These are phyloP conservation scores for Pedetes capensis DNA, from an alignment of 2,113 vertebrate species.

Conservation along the genomic window DNA sequence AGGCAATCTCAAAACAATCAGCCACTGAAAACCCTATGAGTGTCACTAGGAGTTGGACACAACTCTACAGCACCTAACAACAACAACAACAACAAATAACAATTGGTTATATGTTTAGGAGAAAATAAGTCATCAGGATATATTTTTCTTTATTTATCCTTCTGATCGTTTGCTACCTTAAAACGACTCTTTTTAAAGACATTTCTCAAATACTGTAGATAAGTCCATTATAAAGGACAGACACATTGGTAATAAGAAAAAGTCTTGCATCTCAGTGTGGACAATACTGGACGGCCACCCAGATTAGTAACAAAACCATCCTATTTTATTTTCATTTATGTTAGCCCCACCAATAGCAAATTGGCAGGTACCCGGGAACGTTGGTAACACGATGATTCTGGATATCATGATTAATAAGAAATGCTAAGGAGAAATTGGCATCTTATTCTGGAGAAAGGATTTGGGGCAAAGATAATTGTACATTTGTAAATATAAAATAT, in stretches of 20 bases:
- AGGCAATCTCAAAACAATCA: too few species aligned
- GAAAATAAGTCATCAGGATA: conserved; percentile 37
- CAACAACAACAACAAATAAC: too few species aligned
- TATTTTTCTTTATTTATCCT: not conserved
- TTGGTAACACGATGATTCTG: not conserved
- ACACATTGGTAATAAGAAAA: not conserved
- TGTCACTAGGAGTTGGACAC: too few species aligned
- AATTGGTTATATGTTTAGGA: not conserved
- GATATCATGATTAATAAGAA: not conserved
- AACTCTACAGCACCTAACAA: too few species aligned
- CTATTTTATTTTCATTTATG: not conserved
- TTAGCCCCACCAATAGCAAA: too few species aligned
- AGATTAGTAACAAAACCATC: not conserved
- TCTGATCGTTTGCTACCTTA: not conserved
- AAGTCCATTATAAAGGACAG: not conserved
- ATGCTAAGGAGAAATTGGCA: not conserved
- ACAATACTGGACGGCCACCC: too few species aligned
- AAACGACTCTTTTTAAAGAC: not conserved
- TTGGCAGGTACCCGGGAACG: not conserved
- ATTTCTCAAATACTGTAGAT: not conserved
- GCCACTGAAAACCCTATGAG: too few species aligned
- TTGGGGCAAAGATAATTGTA: too few species aligned
- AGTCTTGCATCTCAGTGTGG: not conserved
- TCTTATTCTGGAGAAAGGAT: not conserved
- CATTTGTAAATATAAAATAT: not conserved